Base-by-base conservation (phyloP, 2,888 invertebrate genomes). In the Timandra comae region DNA sequence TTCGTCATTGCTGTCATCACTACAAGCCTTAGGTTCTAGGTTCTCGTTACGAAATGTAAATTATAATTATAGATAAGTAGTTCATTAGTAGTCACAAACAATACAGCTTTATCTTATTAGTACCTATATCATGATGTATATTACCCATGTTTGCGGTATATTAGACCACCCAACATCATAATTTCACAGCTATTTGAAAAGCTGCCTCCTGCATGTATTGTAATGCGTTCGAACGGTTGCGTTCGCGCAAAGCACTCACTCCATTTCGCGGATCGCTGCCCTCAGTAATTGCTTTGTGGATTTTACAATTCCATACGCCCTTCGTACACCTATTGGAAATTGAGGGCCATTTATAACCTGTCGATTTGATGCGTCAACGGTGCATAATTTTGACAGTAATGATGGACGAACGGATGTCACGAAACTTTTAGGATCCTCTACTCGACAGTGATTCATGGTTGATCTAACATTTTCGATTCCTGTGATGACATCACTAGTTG, bases 201-300 rank as follows among this genome's bases (percentile, higher is more conserved):
- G 46, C 49, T 42, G 41, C 42, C 30, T 30, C 16, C 16, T 35
- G 38, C 16, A 16, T 16, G 9, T 31, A 48, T 56, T 60, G 50
- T 56, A 53, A 49, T 46, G 39, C 35, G 35, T 41, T 25, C 43
- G 43, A 49, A 49, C 47, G 45, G 35, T 35, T 48, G 44, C 41
- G 47, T 42, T 42, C 29, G 52, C 49, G 56, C 60, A 62, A 46
- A 16, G 51, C 53, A 50, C 50, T 48, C 51, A 55, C 50, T 49
- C 58, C 49, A 80, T 80, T 82, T 74, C 71, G 65, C 74, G 75
- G 68, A 58, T 72, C 65, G 59, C 56, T 74, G 74, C 64, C 41
- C 53, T 32, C 65, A 42, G 56, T 81, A 79, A 82, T 79, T 75
- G 64, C 60, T 38, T 47, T 46, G 44, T 52, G 51, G 61, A 58